These are phyloP conservation scores for Leucophora obtusa DNA, from an alignment of 2,888 invertebrate species.

Conservation along the genomic window DNA sequence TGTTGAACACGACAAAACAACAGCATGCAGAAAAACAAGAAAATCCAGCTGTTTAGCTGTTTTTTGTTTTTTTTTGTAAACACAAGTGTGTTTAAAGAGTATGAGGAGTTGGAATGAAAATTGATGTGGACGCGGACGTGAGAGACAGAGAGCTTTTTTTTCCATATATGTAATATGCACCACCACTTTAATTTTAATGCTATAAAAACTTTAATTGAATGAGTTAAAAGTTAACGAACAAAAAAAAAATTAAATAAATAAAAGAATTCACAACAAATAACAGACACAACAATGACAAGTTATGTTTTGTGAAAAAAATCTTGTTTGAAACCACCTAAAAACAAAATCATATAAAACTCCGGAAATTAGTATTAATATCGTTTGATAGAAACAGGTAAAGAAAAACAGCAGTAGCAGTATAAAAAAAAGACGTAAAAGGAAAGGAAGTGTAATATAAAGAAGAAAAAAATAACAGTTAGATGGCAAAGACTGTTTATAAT, in stretches of 20 bases:
- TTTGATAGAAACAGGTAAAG: conserved; percentile 9
- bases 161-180: neutral
- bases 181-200: neutral
- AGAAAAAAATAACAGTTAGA: neutral
- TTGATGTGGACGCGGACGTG: neutral
- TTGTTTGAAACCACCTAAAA: neutral
- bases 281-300: conserved; percentile 1
- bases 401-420: neutral
- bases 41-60: conserved; percentile 30
- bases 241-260: too few relatives aligned
- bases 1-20: neutral
- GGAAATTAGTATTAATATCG: conserved; percentile 20
- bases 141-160: neutral
- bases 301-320: neutral
- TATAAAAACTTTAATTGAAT: neutral
- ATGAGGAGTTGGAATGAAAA: too few relatives aligned
- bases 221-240: neutral
- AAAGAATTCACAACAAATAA: neutral
- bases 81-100: conserved; percentile 16
- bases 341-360: conserved; percentile 22
- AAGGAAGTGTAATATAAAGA: neutral
- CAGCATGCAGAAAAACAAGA: conserved; percentile 2
- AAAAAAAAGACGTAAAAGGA: neutral
- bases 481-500: neutral
- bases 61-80: conserved; percentile 8